These are phyloP conservation scores for Catamblyrhynchus diadema DNA, from an alignment of 2,797 vertebrate genomes.

Conservation along the genomic window DNA sequence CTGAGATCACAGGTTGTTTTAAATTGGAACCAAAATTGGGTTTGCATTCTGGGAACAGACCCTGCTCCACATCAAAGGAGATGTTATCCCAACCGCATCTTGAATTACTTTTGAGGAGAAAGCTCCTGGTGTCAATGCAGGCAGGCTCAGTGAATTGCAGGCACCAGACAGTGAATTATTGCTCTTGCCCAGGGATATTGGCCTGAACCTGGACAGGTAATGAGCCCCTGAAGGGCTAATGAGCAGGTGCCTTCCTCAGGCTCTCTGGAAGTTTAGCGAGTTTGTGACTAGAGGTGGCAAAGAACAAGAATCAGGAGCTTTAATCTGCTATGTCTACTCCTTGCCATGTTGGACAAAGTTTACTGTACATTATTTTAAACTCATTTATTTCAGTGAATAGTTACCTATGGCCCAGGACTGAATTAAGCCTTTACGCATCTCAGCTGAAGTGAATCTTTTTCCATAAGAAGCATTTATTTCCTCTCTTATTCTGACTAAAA, in stretches of 20 bases:
- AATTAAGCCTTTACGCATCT: not conserved
- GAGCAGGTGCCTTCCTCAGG: not conserved
- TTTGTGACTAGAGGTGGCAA: not conserved
- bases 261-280: not conserved
- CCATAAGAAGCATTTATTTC: not conserved
- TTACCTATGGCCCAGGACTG: not conserved
- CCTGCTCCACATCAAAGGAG: not conserved
- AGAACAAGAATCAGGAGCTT: not conserved
- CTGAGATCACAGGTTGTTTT: not conserved
- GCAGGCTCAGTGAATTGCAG: not conserved
- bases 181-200: not conserved
- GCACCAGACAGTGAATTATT: not conserved
- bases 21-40: not conserved
- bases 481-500: constrained; percentile 9
- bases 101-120: not conserved
- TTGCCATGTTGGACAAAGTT: not conserved
- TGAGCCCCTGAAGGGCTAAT: not conserved
- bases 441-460: not conserved
- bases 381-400: not conserved
- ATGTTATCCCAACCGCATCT: not conserved
- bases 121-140: not conserved
- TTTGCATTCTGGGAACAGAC: not conserved
- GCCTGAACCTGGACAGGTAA: not conserved
- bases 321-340: not conserved
- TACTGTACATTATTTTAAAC: not conserved